These are phyloP conservation scores for Trichoplusia ni DNA, from an alignment of 1,140 invertebrate species.

Conservation along the genomic window DNA sequence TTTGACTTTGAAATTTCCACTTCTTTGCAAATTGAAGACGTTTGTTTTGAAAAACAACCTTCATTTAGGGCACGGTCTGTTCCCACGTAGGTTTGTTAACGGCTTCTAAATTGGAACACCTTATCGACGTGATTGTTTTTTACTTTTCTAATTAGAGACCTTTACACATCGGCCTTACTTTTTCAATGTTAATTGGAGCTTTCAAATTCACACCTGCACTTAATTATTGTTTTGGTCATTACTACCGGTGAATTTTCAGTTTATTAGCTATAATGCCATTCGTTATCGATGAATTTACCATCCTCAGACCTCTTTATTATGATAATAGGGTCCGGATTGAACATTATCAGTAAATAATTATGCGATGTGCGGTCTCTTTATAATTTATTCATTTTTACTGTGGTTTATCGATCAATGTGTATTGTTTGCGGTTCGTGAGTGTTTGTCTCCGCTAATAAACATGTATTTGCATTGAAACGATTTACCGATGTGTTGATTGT, in stretches of 20 bases:
- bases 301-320: constrained; percentile 21
- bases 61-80: not conserved
- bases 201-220: constrained; percentile 20
- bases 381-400: constrained; percentile 67
- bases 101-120: constrained; percentile 13
- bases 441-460: constrained; percentile 52
- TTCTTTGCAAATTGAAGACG: not conserved
- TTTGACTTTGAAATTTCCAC: not conserved
- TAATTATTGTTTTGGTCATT: constrained; percentile 13
- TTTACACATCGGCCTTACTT: not conserved
- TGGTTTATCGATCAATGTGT: constrained; percentile 61
- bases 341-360: constrained; percentile 49
- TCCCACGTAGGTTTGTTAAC: constrained; percentile 26
- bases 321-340: constrained; percentile 30
- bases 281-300: constrained; percentile 8
- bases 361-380: constrained; percentile 40
- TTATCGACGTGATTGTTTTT: constrained; percentile 30
- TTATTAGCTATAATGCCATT: constrained; percentile 19
- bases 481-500: constrained; percentile 30
- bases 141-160: constrained; percentile 32
- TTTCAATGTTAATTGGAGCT: constrained; percentile 28
- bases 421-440: constrained; percentile 56
- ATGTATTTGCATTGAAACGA: constrained; percentile 53
- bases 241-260: constrained; percentile 11
- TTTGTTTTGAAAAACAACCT: constrained; percentile 5